These are phyloP conservation scores for Disparrhopalites patrizii DNA, from an alignment of 2,888 invertebrate species.

Conservation along the genomic window DNA sequence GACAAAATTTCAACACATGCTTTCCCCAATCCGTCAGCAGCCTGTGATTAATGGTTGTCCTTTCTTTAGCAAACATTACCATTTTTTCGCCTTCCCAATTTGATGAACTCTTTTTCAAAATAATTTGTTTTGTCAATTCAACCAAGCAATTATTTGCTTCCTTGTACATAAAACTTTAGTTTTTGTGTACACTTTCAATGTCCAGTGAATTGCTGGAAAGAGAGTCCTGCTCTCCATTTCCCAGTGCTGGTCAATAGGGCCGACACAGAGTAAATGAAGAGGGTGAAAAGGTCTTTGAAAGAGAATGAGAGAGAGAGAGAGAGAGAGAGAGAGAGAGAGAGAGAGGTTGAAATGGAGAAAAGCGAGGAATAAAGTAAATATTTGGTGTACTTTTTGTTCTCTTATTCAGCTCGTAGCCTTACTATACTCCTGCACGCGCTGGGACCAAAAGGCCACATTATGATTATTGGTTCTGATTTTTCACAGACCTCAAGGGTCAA, in stretches of 20 bases:
- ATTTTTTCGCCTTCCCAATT: too few species aligned
- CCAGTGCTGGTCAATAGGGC: not conserved
- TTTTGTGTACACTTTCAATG: too few species aligned
- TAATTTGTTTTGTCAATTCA: not conserved
- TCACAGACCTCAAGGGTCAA: not conserved
- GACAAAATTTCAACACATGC: too few species aligned
- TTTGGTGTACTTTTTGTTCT: slow-evolving; percentile 11
- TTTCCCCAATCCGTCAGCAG: not conserved
- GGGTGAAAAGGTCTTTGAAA: not conserved
- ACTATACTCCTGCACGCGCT: not conserved
- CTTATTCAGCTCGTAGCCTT: not conserved
- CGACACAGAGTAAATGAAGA: not conserved
- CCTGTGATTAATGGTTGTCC: not conserved
- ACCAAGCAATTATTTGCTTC: not conserved
- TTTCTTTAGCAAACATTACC: too few species aligned
- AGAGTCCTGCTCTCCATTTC: too few species aligned
- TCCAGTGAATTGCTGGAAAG: too few species aligned
- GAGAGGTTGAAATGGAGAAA: not conserved
- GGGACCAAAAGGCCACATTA: not conserved
- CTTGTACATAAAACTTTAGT: too few species aligned
- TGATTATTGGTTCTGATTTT: not conserved
- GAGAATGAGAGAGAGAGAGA: not conserved
- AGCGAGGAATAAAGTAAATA: not conserved
- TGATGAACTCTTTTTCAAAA: not conserved
- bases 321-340: not conserved